Conservation (phyloP, 2,797 vertebrate species). For the Mus caroli region DNA sequence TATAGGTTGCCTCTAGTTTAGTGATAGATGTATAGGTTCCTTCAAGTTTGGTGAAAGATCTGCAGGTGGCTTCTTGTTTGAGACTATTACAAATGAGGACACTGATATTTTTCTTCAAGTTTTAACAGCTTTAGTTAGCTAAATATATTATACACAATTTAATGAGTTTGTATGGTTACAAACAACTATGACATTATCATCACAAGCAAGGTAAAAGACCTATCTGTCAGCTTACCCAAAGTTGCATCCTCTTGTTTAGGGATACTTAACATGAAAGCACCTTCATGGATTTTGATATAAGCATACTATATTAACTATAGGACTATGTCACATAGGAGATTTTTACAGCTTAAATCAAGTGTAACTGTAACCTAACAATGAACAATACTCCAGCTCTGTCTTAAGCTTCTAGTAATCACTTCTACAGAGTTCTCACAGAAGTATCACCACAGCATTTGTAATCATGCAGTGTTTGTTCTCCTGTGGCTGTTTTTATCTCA, state of each 20-base stretch:
- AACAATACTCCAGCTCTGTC: neutral
- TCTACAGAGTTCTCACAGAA: neutral
- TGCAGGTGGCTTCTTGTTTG: neutral
- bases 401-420: neutral
- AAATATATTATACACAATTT: slow-evolving; percentile 27
- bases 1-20: neutral
- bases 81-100: neutral
- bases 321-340: neutral
- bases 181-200: neutral
- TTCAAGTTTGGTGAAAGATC: neutral
- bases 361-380: neutral
- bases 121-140: neutral
- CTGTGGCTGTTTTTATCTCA: slow-evolving; percentile 1
- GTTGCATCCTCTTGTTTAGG: slow-evolving; percentile 8
- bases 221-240: neutral
- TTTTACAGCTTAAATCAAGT: neutral
- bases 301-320: neutral
- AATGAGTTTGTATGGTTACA: neutral
- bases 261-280: neutral
- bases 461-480: neutral
- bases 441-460: neutral
- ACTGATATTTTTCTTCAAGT: neutral
- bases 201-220: neutral
- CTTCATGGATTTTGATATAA: neutral
- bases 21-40: neutral